Conservation (phyloP, 2,797 vertebrate species). For the Rhabdophis nuchalis region DNA sequence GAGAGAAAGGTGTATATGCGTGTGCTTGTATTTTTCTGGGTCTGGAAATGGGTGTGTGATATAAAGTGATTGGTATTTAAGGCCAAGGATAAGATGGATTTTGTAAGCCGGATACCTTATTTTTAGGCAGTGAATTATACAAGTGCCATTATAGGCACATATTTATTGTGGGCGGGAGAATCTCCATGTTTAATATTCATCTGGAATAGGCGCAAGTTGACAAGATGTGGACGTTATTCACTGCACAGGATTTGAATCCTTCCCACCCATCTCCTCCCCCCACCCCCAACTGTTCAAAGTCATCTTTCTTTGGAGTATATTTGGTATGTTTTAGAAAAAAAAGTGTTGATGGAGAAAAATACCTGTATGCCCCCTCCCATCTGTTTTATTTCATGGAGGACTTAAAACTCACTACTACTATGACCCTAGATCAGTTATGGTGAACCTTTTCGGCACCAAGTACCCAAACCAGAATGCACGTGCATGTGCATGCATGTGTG, state of each 20-base stretch:
- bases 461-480: no score
- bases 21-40: background rate
- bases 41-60: background rate
- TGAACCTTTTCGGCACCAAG: no score
- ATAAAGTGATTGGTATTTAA: background rate
- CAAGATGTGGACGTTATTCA: background rate
- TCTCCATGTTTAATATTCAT: background rate
- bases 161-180: background rate
- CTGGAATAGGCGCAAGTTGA: background rate
- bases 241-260: background rate
- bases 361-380: background rate
- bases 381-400: background rate
- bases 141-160: background rate
- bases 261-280: background rate
- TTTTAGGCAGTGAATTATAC: background rate
- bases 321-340: background rate
- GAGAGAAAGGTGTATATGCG: background rate
- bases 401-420: background rate
- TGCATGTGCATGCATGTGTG: no score
- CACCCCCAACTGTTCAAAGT: background rate
- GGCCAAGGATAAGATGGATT: background rate
- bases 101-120: background rate
- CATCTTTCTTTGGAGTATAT: background rate
- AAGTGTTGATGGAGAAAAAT: background rate
- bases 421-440: no score